These are phyloP conservation scores for Coregonus sp. DNA, from an alignment of 2,797 vertebrate genomes.

Conservation along the genomic window DNA sequence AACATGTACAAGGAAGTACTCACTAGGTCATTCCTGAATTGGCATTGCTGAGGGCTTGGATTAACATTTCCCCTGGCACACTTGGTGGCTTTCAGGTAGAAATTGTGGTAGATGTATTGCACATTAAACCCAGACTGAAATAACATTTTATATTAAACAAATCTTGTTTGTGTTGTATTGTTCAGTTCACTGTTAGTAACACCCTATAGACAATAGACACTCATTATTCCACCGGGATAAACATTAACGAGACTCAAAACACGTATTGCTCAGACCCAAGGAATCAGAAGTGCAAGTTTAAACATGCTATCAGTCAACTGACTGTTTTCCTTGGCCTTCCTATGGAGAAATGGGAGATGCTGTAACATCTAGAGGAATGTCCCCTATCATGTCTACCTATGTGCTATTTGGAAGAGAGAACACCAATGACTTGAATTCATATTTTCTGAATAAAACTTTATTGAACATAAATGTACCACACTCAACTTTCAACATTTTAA, in stretches of 20 bases:
- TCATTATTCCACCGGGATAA: not conserved
- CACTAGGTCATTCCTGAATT: slow-evolving; percentile 73
- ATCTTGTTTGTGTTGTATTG: not conserved
- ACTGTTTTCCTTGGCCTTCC: not conserved
- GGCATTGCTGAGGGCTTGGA: slow-evolving; percentile 44
- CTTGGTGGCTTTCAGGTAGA: slow-evolving; percentile 69
- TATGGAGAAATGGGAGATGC: not conserved
- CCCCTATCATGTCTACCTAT: not conserved
- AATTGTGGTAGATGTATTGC: slow-evolving; percentile 66
- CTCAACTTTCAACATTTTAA: not conserved
- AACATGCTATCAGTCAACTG: not conserved
- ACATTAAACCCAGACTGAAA: slow-evolving; percentile 63
- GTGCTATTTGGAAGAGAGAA: not conserved
- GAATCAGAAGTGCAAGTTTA: not conserved
- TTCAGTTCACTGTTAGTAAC: not conserved
- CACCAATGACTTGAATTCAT: not conserved
- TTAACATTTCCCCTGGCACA: slow-evolving; percentile 58
- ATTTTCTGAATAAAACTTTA: slow-evolving; percentile 25
- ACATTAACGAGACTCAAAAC: not conserved
- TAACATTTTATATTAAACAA: not conserved
- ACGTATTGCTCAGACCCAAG: not conserved
- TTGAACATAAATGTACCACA: slow-evolving; percentile 1
- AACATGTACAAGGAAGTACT: slow-evolving; percentile 35
- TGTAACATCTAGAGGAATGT: not conserved
- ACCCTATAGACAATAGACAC: not conserved